phyloP scores from a whole-genome alignment of 2,113 vertebrate species.

The Prinia subflava region DNA sequence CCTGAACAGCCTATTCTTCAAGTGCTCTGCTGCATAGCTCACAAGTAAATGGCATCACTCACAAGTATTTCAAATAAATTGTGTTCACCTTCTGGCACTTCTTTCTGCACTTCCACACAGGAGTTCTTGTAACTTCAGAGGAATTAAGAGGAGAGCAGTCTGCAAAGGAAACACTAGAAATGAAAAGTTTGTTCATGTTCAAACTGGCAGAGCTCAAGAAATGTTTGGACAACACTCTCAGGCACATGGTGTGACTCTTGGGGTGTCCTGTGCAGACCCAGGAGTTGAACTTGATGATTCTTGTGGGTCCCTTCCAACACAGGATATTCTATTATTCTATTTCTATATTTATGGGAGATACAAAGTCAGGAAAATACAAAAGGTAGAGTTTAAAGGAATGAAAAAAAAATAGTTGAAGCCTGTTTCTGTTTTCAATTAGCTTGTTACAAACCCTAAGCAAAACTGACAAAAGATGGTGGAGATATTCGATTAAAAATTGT shows the following conservation, averaged over 20 bases:
- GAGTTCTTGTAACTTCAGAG: background rate
- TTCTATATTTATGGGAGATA: background rate
- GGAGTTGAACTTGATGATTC: background rate
- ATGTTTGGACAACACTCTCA: accelerated
- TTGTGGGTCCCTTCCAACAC: background rate
- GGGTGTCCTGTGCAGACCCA: background rate
- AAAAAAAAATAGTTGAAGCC: background rate
- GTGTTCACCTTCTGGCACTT: background rate
- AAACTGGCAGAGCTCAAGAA: background rate
- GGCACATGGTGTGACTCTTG: accelerated
- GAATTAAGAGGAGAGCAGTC: background rate
- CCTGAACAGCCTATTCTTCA: background rate
- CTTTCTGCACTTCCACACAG: background rate
- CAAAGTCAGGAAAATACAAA: background rate
- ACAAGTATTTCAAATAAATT: background rate
- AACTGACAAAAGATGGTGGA: background rate
- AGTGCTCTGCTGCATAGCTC: background rate
- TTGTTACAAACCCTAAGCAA: background rate
- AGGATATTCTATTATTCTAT: background rate
- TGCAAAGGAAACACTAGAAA: background rate
- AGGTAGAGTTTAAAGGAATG: background rate
- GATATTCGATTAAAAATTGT: background rate
- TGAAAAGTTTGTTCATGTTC: background rate
- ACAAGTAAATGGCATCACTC: background rate
- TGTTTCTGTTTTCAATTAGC: background rate